Conservation (phyloP, 2,888 invertebrate genomes). For the Heliconius ethilla region DNA sequence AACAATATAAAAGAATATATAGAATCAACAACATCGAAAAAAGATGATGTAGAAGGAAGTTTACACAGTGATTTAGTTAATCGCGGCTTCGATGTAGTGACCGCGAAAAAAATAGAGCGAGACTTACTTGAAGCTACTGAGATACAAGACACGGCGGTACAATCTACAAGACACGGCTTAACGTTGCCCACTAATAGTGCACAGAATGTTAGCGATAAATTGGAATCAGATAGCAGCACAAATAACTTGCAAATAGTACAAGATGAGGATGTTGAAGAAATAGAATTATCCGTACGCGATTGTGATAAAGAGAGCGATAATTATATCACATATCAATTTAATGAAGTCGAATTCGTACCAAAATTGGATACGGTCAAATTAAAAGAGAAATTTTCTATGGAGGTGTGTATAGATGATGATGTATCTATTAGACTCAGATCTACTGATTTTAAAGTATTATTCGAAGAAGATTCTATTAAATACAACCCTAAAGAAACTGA, state of each 20-base stretch:
- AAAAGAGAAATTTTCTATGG: conserved; percentile 73
- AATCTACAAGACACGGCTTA: conserved; percentile 37
- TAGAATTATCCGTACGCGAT: conserved; percentile 64
- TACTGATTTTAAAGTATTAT: conserved; percentile 56
- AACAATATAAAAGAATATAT: conserved; percentile 71
- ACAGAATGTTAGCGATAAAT: conserved; percentile 46
- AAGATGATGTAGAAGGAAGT: conserved; percentile 49
- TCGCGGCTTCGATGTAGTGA: conserved; percentile 73
- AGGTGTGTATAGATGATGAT: conserved; percentile 71
- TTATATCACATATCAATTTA: conserved; percentile 57
- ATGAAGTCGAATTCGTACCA: conserved; percentile 52
- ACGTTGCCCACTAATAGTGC: conserved; percentile 22
- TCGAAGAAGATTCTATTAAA: conserved; percentile 56
- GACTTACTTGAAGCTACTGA: conserved; percentile 68
- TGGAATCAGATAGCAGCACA: conserved; percentile 41
- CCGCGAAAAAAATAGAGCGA: conserved; percentile 74
- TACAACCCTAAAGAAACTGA: conserved; percentile 64
- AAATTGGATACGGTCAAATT: conserved; percentile 54
- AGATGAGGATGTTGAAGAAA: conserved; percentile 60
- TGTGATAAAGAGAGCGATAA: conserved; percentile 65
- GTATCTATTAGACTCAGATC: conserved; percentile 66
- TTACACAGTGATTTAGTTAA: conserved; percentile 69
- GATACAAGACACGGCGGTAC: conserved; percentile 43
- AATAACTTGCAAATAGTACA: conserved; percentile 54
- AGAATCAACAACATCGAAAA: conserved; percentile 52